A percentile compares a stretch with the other conserved stretches of the same genome.
Evolutionary conservation across 2,113 vertebrate species (phyloP).

Genomic region (Poicephalus gulielmi): DNA sequence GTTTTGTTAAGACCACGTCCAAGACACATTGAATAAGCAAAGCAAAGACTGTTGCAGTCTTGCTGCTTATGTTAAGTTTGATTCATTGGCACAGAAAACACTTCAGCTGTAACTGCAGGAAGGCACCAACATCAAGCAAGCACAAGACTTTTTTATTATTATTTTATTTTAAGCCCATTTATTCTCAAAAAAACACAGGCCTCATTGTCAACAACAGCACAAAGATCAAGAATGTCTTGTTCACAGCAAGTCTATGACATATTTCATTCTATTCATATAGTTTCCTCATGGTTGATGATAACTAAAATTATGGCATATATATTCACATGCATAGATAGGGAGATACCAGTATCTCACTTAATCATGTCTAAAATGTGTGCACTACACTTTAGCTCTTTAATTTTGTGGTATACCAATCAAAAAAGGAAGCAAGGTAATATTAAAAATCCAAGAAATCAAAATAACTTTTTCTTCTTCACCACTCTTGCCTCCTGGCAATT

Average conservation of each 20-base stretch:
- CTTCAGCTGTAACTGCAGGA: background rate
- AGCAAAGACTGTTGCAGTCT: background rate
- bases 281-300: background rate
- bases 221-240: background rate
- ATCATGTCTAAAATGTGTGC: background rate
- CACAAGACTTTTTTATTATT: background rate
- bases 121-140: background rate
- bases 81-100: background rate
- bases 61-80: background rate
- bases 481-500: background rate
- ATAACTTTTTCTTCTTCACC: background rate
- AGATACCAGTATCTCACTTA: background rate
- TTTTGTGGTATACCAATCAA: background rate
- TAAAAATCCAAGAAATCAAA: background rate
- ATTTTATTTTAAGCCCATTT: background rate
- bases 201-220: background rate
- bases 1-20: accelerated
- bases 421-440: background rate
- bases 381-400: background rate
- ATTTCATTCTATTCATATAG: background rate
- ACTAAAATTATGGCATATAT: background rate
- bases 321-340: background rate
- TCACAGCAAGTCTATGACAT: background rate
- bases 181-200: background rate
- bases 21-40: background rate